These are phyloP conservation scores for Stenurella melanura DNA, from an alignment of 2,888 invertebrate genomes.

Conservation along the genomic window DNA sequence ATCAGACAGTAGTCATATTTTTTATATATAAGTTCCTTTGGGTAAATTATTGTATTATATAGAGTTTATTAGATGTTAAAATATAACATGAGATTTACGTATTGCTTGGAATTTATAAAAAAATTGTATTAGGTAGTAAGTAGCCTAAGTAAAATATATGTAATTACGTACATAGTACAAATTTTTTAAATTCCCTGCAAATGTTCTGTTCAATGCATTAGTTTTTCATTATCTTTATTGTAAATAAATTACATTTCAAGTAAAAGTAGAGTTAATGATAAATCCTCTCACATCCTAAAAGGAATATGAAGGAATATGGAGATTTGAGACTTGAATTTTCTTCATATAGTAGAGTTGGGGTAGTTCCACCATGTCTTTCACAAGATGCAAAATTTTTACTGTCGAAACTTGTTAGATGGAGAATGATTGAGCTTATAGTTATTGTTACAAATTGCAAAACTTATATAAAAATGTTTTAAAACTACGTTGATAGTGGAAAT, in stretches of 20 bases:
- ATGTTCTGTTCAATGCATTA: neutral
- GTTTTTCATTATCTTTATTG: neutral
- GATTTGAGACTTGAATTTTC: too few species aligned
- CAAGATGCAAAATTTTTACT: too few species aligned
- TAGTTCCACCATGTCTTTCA: too few species aligned
- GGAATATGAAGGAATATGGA: too few species aligned
- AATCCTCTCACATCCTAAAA: neutral
- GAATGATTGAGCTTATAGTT: too few species aligned
- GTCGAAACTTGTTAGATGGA: too few species aligned
- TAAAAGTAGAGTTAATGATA: neutral
- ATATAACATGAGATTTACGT: neutral
- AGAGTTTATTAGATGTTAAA: slow-evolving; percentile 4
- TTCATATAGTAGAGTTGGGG: too few species aligned
- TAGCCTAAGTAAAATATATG: neutral
- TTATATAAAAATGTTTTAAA: too few species aligned
- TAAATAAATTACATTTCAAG: neutral
- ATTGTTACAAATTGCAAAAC: too few species aligned
- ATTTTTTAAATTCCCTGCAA: neutral
- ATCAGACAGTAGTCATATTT: neutral
- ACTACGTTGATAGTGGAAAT: too few species aligned
- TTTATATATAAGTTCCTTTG: neutral
- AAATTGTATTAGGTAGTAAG: neutral
- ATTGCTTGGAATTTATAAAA: neutral
- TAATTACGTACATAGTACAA: neutral
- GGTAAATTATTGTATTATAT: neutral